Percentiles rank a stretch among this genome's conserved stretches.
Evolutionary conservation across 53 echinoderm and acorn worm genomes (phyloP).

Genomic region (Paracentrotus lividus): DNA sequence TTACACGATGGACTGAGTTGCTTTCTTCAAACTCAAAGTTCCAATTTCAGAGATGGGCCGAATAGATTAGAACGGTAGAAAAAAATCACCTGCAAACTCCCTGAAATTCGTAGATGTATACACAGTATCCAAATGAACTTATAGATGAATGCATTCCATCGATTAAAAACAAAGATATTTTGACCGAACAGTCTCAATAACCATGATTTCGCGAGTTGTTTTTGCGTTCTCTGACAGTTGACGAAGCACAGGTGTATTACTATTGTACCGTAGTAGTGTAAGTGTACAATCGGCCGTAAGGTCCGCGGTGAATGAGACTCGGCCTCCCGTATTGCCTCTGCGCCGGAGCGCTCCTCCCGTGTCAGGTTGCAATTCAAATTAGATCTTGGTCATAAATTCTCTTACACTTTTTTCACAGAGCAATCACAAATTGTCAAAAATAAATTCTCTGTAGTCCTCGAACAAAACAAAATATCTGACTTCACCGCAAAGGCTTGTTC

Average conservation of each 20-base stretch:
- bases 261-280: background rate
- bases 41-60: background rate
- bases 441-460: background rate
- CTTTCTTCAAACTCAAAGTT: background rate
- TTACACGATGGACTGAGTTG: background rate
- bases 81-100: conserved; percentile 13
- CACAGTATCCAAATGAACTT: background rate
- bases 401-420: background rate
- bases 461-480: background rate
- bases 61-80: background rate
- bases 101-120: background rate
- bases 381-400: conserved; percentile 3
- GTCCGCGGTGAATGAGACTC: conserved; percentile 28
- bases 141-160: background rate
- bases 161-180: background rate
- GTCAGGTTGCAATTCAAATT: conserved; percentile 12
- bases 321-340: background rate
- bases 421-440: background rate
- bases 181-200: background rate
- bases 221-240: background rate
- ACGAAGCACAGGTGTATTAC: background rate
- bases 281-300: conserved; percentile 34
- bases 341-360: background rate
- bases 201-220: background rate
- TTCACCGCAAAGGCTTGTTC: background rate